Evolutionary conservation across 2,113 vertebrate species (phyloP).

Genomic region (Tychaedon coryphoeus): DNA sequence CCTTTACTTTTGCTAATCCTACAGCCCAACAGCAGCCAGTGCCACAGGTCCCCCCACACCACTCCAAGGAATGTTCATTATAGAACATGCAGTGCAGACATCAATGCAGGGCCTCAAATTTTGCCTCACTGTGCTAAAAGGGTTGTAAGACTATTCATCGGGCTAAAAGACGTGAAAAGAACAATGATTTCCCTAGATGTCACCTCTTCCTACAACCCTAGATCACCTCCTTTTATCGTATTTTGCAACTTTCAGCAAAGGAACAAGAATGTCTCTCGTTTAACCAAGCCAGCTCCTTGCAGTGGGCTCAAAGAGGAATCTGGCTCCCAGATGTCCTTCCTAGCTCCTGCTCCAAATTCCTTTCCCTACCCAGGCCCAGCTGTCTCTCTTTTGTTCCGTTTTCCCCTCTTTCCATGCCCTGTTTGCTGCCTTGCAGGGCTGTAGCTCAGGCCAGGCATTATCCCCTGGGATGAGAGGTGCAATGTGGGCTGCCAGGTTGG

Average conservation of each 20-base stretch:
- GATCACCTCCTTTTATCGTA: neutral
- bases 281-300: neutral
- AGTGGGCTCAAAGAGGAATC: neutral
- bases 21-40: neutral
- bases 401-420: neutral
- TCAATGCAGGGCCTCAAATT: neutral
- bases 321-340: conserved; percentile 35
- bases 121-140: neutral
- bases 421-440: neutral
- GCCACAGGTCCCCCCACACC: neutral
- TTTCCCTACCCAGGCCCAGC: neutral
- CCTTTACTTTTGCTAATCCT: neutral
- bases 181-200: neutral
- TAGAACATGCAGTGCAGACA: neutral
- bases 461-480: neutral
- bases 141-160: accelerated
- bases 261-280: accelerated
- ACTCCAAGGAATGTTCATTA: neutral
- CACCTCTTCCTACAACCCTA: neutral
- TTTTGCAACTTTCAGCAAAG: neutral
- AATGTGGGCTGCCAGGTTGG: neutral
- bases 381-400: neutral
- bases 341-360: conserved; percentile 7
- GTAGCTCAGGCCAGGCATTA: neutral
- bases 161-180: neutral